Base-by-base conservation (phyloP, 2,113 vertebrate genomes). In the Neolamprologus fasciatus region DNA sequence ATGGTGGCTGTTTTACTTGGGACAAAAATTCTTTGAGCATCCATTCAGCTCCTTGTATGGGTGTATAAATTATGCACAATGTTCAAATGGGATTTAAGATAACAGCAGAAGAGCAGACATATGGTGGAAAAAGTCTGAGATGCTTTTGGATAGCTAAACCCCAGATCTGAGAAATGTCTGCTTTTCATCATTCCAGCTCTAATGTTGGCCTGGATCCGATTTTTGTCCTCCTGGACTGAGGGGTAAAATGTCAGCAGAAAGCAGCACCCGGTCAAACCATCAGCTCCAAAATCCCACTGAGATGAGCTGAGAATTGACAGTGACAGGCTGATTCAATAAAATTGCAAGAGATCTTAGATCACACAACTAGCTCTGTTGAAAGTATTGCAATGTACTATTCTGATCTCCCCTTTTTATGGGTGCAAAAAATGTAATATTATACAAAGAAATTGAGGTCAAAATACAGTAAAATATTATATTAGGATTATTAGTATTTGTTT, bases 21-120 rank as follows among this genome's bases (percentile, higher is more conserved):
- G 16, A 31, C 71, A 50, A 78, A 31, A 31, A 31, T 19, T 47
- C 3, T 73, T 3, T 45, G 42, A 19, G 9, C 45, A 31, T 31
- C 2, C n/a, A 33, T 87, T 71, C 19, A 73, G 86, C 50, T 84
- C 83, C 91, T 89, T 91, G 45, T 88, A 91, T 53, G 89, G 86
- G 8, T 61, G 55, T 14, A 28, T 51, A 23, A 86, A 82, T 54
- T 54, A 28, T 37, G 55, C 3, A 10, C 12, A 10, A 83, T 79
- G 76, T 26, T 54, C 8, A 84, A 84, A 71, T 21, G 45, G 8
- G 31, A 82, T 66, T 86, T 16, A 37, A 51, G 71, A 84, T 87
- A 83, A 86, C n/a, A 79, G 71, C 37, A 53, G 23, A 68, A 21
- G 40, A 19, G 23, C 8, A 54, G 26, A 61, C 28, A 28, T 51